These are phyloP conservation scores for Strix aluco DNA, from an alignment of 2,113 vertebrate species.

Conservation along the genomic window DNA sequence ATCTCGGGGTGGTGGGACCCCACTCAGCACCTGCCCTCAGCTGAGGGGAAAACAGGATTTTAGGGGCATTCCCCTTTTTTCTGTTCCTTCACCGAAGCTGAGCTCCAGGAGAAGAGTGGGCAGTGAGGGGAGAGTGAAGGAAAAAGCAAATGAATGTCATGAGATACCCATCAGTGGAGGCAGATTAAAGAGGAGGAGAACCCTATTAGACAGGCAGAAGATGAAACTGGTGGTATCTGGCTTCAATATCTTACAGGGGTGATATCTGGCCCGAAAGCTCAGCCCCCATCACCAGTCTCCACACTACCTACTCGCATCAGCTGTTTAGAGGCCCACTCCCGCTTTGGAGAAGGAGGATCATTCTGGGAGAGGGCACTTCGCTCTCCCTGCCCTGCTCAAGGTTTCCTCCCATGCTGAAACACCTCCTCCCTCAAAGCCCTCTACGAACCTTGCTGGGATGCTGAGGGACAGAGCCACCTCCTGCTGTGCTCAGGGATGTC, in stretches of 20 bases:
- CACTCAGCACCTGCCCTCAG: neutral
- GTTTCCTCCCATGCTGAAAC: neutral
- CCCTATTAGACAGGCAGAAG: neutral
- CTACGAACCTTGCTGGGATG: neutral
- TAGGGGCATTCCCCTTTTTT: neutral
- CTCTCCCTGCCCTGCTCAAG: neutral
- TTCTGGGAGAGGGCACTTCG: neutral
- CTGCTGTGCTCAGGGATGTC: neutral
- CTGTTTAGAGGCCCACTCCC: neutral
- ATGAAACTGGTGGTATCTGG: neutral
- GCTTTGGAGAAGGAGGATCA: neutral
- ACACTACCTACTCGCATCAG: accelerated
- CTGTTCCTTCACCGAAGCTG: neutral
- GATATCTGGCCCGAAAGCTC: neutral
- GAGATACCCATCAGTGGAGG: neutral
- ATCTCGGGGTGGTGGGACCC: neutral
- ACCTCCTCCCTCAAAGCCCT: neutral
- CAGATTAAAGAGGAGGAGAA: neutral
- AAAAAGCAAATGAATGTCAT: neutral
- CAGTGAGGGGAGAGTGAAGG: neutral
- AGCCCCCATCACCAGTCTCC: neutral
- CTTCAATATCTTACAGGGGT: neutral
- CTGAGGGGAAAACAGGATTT: accelerated
- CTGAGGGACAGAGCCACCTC: neutral
- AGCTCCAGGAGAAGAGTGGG: neutral